Evolutionary conservation across 2,113 vertebrate species (phyloP), one percentile per base, ranked within the genome.

Genomic region (Prietella phreatophila): DNA sequence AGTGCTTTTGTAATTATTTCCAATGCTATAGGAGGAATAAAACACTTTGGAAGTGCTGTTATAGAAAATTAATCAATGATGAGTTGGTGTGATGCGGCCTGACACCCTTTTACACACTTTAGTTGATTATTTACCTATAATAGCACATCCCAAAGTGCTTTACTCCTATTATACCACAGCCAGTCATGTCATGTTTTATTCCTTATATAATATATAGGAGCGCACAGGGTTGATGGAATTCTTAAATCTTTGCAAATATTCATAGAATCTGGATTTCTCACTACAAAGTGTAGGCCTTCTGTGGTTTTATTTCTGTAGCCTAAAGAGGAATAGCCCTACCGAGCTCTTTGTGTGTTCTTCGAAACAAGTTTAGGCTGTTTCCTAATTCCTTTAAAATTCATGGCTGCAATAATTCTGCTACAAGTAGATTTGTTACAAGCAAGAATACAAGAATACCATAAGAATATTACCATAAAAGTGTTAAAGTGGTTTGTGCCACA

Each of bases 381-480:
- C 33, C 22, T 82, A 42, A 27, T 82, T 42, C 36, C 76, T 55
- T n/a, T 55, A 9, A 17, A 56, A 30, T 55, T 55, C 76, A 55
- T 19, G 14, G 47, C 76, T 58, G 33, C 20, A 82, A 7, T 61
- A 61, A 42, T 39, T 39, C 20, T 25, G 17, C 22, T 61, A 2
- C 5, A 61, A 82, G 15, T 10, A 60, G 33, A 61, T 82, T 82
- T 15, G 33, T 82, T 82, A 14, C 56, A 42, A 61, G 27, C 80
- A 42, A 4, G 20, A 58, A 81, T 36, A 53, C 55, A 58, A 25
- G 20, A 61, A 61, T 61, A 61, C 30, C 10, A 25, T 39, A 60
- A 82, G 80, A 60, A 25, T 56, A 82, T 61, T 61, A 39, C 22
- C 20, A 42, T 82, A 42, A 82, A 81, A 61, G 33, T 39, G 80